A percentile compares a stretch with the other conserved stretches of the same genome.
phyloP scores from a whole-genome alignment of 2,888 invertebrate genomes.

The Nemotelus nigrinus region DNA sequence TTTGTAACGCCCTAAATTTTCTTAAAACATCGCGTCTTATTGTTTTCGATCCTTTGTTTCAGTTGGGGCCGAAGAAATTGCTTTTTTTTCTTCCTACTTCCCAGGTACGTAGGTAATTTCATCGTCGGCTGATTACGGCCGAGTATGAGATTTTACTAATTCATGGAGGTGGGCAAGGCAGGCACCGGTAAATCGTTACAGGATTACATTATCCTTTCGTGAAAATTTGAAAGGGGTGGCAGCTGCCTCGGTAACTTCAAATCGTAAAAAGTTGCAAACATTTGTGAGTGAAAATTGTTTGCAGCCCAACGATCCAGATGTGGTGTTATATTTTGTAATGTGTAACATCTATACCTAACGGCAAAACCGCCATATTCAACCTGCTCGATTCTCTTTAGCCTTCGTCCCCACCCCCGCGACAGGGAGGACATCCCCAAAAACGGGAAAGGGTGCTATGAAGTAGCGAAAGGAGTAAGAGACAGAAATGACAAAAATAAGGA shows the following conservation, averaged over 20 bases:
- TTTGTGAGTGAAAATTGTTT: too few species aligned
- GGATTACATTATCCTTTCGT: constrained; percentile 29
- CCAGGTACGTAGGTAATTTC: constrained; percentile 35
- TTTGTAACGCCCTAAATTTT: constrained; percentile 3
- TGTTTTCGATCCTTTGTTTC: neutral
- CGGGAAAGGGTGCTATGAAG: neutral
- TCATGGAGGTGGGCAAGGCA: constrained; percentile 26
- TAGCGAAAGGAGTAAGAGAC: constrained; percentile 47
- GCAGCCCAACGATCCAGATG: too few species aligned
- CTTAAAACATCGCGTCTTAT: neutral
- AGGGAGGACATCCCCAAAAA: too few species aligned
- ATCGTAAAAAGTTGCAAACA: too few species aligned
- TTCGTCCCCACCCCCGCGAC: neutral
- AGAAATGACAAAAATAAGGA: constrained; percentile 46
- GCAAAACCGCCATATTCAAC: neutral
- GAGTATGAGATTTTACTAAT: constrained; percentile 44
- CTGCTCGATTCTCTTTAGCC: neutral
- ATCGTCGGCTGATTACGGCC: constrained; percentile 40
- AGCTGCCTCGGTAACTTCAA: neutral
- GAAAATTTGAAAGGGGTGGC: constrained; percentile 39
- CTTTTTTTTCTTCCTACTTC: neutral
- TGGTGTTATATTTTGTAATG: too few species aligned
- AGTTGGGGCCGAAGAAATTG: neutral
- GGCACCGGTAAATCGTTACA: constrained; percentile 19
- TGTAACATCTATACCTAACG: neutral